These are phyloP conservation scores for Smittia aterrima DNA, from an alignment of 2,888 invertebrate species.

Conservation along the genomic window DNA sequence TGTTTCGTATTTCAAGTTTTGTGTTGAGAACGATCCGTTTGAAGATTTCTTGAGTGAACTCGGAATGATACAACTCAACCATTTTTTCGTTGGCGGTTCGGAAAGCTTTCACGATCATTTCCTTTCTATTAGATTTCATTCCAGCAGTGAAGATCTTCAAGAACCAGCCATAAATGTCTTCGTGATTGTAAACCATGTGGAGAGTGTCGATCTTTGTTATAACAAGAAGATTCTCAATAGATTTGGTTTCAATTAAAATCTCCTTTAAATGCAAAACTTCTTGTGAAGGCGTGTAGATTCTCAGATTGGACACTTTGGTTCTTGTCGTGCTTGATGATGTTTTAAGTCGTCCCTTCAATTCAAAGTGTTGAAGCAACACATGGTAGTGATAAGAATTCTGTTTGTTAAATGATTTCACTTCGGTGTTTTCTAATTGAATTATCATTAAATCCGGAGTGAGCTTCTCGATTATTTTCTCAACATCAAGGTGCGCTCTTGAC, in stretches of 20 bases:
- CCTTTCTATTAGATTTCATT: slow-evolving; percentile 34
- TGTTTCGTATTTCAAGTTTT: not conserved
- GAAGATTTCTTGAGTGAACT: slow-evolving; percentile 20
- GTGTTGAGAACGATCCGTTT: not conserved
- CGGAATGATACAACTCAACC: slow-evolving; percentile 23
- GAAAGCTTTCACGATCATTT: slow-evolving; percentile 31
- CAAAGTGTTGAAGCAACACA: slow-evolving; percentile 13
- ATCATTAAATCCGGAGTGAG: slow-evolving; percentile 2
- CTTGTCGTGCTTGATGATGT: not conserved
- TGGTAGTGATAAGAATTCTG: slow-evolving; percentile 32
- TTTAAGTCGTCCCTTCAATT: not conserved
- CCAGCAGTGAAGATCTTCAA: slow-evolving; percentile 21
- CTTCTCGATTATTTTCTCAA: not conserved
- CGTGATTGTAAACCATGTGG: slow-evolving; percentile 18
- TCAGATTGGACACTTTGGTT: not conserved
- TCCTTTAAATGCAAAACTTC: slow-evolving; percentile 20
- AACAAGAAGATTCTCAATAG: not conserved
- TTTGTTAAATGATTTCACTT: slow-evolving; percentile 31
- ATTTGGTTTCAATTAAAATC: not conserved
- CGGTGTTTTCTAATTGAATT: slow-evolving; percentile 22
- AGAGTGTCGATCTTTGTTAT: not conserved
- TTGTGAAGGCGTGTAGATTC: slow-evolving; percentile 27
- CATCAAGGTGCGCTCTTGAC: not conserved
- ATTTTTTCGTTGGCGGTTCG: not conserved
- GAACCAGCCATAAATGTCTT: slow-evolving; percentile 39